Base-by-base conservation (phyloP, 2,797 vertebrate species). In the Hoplostethus atlanticus region DNA sequence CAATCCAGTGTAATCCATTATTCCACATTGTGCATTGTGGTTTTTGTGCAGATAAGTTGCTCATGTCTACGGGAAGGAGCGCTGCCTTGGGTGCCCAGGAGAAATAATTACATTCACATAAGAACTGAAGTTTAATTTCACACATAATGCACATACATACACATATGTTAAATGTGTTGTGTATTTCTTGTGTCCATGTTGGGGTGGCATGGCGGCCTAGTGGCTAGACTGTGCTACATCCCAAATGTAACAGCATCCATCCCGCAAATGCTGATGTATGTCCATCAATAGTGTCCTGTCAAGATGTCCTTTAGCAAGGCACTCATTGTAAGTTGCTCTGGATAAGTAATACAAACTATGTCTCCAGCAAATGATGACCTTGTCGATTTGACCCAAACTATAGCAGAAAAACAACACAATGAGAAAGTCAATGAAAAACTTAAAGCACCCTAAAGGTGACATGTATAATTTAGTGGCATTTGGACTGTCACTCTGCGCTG, bases 41-140 rank as follows among this genome's bases (percentile, higher is more conserved):
- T 28, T 28, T 28, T 28, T 28, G 36, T 75, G 60, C 40, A 56
- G 17, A 83, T 34, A 75, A 67, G 78, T 3, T 50, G 63, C 67
- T 63, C 68, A 55, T 60, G 68, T 58, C 74, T 28, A 28, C 0
- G 28, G 2, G 28, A 28, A 28, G 28, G 28, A 28, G 28, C 28
- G 28, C 28, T 28, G 28, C 28, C 2, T 28, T 28, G 28, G 28
- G 28, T 42, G 40, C 10, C 11, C 40, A 13, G 40, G 40, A 42
- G 40, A 42, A 42, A 42, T 42, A 42, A 42, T 40, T 40, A 50
- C 73, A 82, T 30, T 47, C 68, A 77, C 46, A 40, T 0, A 6
- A 84, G 47, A 48, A 68, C 61, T 66, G 50, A 48, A 60, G 59
- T 71, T 88, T 79, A 80, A 80, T 87, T 66, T 78, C 51, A 71